These are phyloP conservation scores for Rhegmatorhina hoffmannsi DNA, from an alignment of 2,113 vertebrate species.

Conservation along the genomic window DNA sequence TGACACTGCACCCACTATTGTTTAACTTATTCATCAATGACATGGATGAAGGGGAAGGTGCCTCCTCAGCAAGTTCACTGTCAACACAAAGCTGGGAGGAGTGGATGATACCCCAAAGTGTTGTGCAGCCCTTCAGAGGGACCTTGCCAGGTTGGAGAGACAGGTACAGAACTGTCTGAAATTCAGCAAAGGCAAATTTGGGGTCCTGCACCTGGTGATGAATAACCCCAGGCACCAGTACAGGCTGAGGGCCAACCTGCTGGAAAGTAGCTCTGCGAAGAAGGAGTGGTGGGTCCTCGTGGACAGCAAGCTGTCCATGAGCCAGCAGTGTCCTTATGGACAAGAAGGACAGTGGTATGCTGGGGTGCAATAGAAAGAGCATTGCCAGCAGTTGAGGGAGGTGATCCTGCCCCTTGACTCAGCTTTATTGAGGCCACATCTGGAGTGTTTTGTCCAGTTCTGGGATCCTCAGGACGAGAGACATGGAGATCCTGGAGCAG, in stretches of 20 bases:
- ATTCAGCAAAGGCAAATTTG: not conserved
- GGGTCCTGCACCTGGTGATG: not conserved
- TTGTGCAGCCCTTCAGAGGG: not conserved
- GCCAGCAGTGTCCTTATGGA: not conserved
- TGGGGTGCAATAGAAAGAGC: not conserved
- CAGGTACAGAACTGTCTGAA: not conserved
- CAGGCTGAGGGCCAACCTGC: not conserved
- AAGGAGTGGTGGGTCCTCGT: not conserved
- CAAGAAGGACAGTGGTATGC: not conserved
- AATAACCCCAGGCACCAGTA: not conserved
- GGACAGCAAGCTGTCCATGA: not conserved
- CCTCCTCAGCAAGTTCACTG: not conserved
- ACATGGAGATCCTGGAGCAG: not conserved
- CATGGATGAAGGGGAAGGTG: not conserved
- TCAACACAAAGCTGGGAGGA: not conserved
- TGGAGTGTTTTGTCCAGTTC: not conserved
- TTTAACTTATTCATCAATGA: not conserved
- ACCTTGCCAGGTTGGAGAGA: not conserved
- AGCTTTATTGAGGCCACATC: not conserved
- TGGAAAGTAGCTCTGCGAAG: not conserved
- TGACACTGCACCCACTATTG: not conserved
- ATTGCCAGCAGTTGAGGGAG: not conserved
- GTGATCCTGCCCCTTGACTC: not conserved
- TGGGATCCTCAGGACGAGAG: not conserved
- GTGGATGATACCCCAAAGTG: fast-evolving